A percentile compares a stretch with the other conserved stretches of the same genome.
Evolutionary conservation across 2,888 invertebrate species (phyloP).

Genomic region (Sturmia bella): DNA sequence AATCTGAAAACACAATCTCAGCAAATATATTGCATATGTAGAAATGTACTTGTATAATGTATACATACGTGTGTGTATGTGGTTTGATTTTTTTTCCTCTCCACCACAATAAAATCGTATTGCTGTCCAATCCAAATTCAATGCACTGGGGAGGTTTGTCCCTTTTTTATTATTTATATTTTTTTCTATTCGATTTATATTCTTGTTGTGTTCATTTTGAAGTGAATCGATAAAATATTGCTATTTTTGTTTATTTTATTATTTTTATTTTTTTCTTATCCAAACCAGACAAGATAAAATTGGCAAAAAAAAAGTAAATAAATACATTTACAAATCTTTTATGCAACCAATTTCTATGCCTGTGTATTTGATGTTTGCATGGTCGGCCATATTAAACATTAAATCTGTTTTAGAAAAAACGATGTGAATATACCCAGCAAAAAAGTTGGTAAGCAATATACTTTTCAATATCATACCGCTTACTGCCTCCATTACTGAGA

Average conservation of each 20-base stretch:
- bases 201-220: conserved; percentile 28
- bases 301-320: neutral
- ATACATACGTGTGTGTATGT: no score
- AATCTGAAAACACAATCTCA: conserved; percentile 53
- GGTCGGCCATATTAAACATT: no score
- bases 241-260: conserved; percentile 2
- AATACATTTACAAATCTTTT: no score
- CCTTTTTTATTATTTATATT: conserved; percentile 29
- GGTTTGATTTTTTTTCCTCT: conserved; percentile 28
- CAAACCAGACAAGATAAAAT: conserved; percentile 35
- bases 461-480: no score
- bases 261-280: conserved; percentile 11
- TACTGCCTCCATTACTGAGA: no score
- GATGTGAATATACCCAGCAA: no score
- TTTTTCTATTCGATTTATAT: no score
- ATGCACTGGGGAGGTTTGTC: conserved; percentile 53
- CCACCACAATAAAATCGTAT: neutral
- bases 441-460: no score
- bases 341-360: no score
- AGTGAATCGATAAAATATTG: conserved; percentile 56
- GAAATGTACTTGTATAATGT: no score
- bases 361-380: no score
- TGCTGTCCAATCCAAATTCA: conserved; percentile 49
- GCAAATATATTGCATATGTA: conserved; percentile 35
- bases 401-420: no score